phyloP scores from a whole-genome alignment of 2,888 invertebrate species.

The Julus scanicus region DNA sequence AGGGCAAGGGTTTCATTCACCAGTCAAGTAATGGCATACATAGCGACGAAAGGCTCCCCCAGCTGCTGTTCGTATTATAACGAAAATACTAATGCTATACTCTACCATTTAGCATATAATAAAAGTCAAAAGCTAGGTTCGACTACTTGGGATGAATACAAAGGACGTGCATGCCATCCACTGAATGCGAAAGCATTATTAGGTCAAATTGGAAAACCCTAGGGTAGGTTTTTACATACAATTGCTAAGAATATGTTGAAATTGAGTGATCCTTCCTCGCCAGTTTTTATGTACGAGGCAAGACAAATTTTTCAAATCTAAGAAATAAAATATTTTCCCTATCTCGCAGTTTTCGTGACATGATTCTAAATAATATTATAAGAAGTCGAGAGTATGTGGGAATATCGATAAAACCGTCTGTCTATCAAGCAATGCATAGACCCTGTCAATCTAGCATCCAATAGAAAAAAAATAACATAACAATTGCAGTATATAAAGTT shows the following conservation, averaged over 20 bases:
- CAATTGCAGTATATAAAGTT: slow-evolving; percentile 7
- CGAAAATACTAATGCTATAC: slow-evolving; percentile 31
- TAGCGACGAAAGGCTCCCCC: not conserved
- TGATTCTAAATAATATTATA: slow-evolving; percentile 45
- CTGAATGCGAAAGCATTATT: slow-evolving; percentile 21
- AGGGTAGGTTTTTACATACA: slow-evolving; percentile 43
- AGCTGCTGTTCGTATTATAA: slow-evolving; percentile 20
- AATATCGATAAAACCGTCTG: slow-evolving; percentile 43
- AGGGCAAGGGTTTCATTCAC: not conserved
- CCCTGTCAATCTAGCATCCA: not conserved
- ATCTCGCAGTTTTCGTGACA: slow-evolving; percentile 47
- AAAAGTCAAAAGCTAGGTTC: slow-evolving; percentile 46
- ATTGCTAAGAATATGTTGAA: slow-evolving; percentile 47
- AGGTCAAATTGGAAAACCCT: slow-evolving; percentile 47
- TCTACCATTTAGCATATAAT: slow-evolving; percentile 44
- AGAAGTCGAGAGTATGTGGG: slow-evolving; percentile 41
- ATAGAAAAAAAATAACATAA: not conserved
- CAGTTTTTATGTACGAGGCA: slow-evolving; percentile 45
- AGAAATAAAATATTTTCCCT: slow-evolving; percentile 47
- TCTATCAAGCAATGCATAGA: slow-evolving; percentile 22
- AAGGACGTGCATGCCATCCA: slow-evolving; percentile 31
- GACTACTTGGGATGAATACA: not conserved
- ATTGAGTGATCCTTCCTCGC: slow-evolving; percentile 45
- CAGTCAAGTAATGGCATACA: not conserved
- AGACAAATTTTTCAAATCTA: slow-evolving; percentile 41